Conservation (phyloP, 2,113 vertebrate species). For the Melozone crissalis region DNA sequence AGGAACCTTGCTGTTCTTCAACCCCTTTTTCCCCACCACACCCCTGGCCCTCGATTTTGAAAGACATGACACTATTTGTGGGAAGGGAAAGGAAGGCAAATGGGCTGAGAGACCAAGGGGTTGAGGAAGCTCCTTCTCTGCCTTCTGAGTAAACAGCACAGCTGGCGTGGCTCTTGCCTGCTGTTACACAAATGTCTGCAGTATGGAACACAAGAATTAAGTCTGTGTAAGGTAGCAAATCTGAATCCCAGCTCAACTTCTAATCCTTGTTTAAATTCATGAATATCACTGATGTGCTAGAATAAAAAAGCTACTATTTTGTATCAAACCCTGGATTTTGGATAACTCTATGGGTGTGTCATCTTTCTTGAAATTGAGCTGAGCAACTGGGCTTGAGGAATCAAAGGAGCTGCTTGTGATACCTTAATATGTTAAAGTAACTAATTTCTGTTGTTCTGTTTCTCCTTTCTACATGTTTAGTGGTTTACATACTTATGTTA, state of each 20-base stretch:
- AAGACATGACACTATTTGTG: background rate
- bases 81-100: background rate
- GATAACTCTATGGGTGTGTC: rapidly evolving
- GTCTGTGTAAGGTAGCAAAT: background rate
- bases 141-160: background rate
- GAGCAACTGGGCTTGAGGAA: background rate
- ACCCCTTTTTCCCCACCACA: background rate
- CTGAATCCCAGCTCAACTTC: background rate
- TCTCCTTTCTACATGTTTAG: background rate
- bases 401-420: background rate
- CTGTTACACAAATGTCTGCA: background rate
- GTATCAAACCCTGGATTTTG: background rate
- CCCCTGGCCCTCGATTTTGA: rapidly evolving
- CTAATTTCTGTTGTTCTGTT: background rate
- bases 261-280: background rate
- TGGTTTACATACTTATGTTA: background rate
- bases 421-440: background rate
- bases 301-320: background rate
- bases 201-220: background rate
- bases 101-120: rapidly evolving
- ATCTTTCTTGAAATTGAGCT: background rate
- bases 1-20: background rate
- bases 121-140: background rate
- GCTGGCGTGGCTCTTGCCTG: background rate
- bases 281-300: background rate